These are phyloP conservation scores for Heteromyza rotundicornis DNA, from an alignment of 2,888 invertebrate genomes.

Conservation along the genomic window DNA sequence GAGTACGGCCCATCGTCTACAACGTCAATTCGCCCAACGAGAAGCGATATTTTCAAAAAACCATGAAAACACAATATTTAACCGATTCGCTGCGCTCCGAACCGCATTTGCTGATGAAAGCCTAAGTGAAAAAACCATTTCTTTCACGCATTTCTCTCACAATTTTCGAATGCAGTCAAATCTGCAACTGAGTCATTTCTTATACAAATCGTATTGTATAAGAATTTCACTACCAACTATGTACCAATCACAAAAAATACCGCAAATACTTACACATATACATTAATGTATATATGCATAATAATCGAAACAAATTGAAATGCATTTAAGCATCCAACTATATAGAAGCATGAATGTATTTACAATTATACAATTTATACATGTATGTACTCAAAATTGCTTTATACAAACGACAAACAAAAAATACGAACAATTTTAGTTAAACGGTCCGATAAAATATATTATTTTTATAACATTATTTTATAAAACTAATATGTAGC, in stretches of 20 bases:
- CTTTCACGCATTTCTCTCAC: background rate
- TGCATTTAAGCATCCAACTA: constrained; percentile 2
- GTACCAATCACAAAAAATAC: background rate
- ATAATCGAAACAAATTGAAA: background rate
- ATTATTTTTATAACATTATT: too few relatives aligned
- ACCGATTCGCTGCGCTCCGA: constrained; percentile 62
- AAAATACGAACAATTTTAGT: background rate
- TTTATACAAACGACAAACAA: background rate
- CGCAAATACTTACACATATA: background rate
- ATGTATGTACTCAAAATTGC: background rate
- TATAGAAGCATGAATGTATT: background rate
- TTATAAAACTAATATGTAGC: constrained; percentile 24
- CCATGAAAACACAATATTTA: constrained; percentile 62
- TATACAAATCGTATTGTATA: background rate
- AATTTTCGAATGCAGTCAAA: background rate
- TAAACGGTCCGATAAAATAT: too few relatives aligned
- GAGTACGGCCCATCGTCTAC: constrained; percentile 62
- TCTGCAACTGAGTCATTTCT: background rate
- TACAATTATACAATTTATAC: background rate
- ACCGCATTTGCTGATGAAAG: constrained; percentile 60
- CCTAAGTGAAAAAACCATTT: constrained; percentile 39
- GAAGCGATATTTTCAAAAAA: constrained; percentile 62
- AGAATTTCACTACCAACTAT: background rate
- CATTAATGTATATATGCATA: too few relatives aligned
- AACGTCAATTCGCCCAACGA: constrained; percentile 63